Evolutionary conservation across 1,140 invertebrate species (phyloP), one percentile per base, ranked within the genome.

Genomic region (Saccostrea glomerata): DNA sequence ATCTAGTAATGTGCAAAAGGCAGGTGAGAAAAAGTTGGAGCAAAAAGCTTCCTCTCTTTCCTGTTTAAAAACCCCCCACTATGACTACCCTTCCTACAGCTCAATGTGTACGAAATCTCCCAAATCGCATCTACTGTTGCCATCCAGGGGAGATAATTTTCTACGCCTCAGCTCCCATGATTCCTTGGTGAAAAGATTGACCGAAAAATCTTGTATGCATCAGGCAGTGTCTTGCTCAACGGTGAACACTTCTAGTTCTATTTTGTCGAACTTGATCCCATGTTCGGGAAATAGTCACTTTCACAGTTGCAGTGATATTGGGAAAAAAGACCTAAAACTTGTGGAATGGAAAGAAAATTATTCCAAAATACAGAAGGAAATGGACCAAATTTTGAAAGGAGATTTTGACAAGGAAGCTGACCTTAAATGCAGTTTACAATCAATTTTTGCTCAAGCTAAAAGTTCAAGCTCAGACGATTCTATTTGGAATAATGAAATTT

Each of bases 291-390:
- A 82, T 23, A 17, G 87, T 15, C 83, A 87, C 23, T 89, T 85
- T 36, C 86, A 87, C 25, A 87, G 86, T 25, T 89, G 88, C 85
- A 86, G 88, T 23, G 87, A 89, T 55, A 86, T 89, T 55, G 82
- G 54, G 9, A 86, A 56, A 55, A 88, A 70, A 30, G 92, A 93
- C 86, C 92, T 90, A 63, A 92, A 92, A 87, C 91, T 90, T 12
- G 25, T 89, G 20, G 92, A 93, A 84, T 93, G 92, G 93, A 93
- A 92, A 85, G 90, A 91, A 56, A 90, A 93, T 82, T 94, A 92
- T 85, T 92, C 92, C 66, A 91, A 93, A 89, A 93, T 94, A 56
- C 93, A 93, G 89, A 89, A 91, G 82, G 94, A 94, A 90, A 94
- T 94, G 93, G 93, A 94, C 56, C 90, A 89, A 58, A 93, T 91